A percentile compares a stretch with the other conserved stretches of the same genome.
These are phyloP conservation scores for Pseudorhiza aurosa DNA, from an alignment of 30 jellyfish, hydroid and myxozoan species.

Conservation along the genomic window DNA sequence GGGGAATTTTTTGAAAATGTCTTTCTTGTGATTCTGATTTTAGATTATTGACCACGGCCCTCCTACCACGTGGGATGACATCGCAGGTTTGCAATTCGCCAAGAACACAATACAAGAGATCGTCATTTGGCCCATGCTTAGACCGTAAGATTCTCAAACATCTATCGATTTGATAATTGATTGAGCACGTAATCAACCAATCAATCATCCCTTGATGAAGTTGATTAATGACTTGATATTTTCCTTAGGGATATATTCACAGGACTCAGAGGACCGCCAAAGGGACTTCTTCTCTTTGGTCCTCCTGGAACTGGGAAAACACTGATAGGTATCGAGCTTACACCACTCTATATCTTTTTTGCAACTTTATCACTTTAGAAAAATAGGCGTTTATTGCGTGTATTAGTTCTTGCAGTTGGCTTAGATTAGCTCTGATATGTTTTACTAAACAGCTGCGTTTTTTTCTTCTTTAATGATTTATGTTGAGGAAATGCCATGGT, in stretches of 20 bases:
- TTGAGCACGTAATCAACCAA: too few species aligned
- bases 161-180: too few species aligned
- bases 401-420: too few species aligned
- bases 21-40: background rate
- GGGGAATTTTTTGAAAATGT: too few species aligned
- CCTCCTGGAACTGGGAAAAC: conserved; percentile 99
- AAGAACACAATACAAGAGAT: conserved; percentile 96
- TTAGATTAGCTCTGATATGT: too few species aligned
- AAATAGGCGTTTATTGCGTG: too few species aligned
- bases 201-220: too few species aligned
- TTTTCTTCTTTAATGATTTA: too few species aligned
- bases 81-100: conserved; percentile 99
- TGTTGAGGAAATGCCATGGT: too few species aligned
- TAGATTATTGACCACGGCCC: conserved; percentile 99
- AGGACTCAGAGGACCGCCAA: conserved; percentile 99
- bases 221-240: background rate
- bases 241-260: conserved; percentile 88
- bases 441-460: background rate
- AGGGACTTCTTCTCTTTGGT: conserved; percentile 95
- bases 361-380: background rate
- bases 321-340: conserved; percentile 92
- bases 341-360: background rate
- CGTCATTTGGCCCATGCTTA: conserved; percentile 99
- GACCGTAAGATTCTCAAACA: conserved; percentile 85
- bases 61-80: conserved; percentile 91